These are phyloP conservation scores for Trachemys scripta DNA, from an alignment of 2,113 vertebrate genomes.

Conservation along the genomic window DNA sequence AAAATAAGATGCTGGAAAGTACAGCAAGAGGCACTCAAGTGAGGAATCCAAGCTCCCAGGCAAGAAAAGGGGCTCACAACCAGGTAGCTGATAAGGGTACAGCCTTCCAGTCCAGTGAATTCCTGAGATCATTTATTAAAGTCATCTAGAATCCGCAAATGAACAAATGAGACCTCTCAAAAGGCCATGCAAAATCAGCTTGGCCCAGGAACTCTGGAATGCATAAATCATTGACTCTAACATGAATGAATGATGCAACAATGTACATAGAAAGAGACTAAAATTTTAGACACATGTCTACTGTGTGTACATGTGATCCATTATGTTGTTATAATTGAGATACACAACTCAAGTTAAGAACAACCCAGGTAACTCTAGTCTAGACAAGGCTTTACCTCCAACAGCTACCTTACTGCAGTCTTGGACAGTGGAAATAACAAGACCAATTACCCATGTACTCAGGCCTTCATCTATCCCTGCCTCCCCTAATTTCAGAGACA, in stretches of 20 bases:
- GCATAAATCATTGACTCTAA: background rate
- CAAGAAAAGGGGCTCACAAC: background rate
- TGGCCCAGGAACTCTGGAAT: background rate
- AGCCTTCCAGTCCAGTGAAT: background rate
- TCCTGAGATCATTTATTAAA: background rate
- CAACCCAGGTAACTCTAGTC: background rate
- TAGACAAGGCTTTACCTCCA: accelerated
- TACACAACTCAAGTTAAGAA: background rate
- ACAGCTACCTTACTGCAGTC: background rate
- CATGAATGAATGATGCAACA: background rate
- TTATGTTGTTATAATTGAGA: background rate
- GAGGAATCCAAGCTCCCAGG: background rate
- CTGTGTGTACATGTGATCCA: background rate
- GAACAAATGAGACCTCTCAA: background rate
- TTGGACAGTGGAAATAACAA: background rate
- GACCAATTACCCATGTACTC: background rate
- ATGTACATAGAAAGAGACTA: background rate
- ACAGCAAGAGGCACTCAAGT: background rate
- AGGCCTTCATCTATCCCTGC: background rate
- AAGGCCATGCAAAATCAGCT: background rate
- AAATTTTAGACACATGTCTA: background rate
- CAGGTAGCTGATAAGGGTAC: too few relatives aligned
- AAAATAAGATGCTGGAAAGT: background rate
- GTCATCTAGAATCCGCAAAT: background rate
- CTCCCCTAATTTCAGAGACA: background rate